These are phyloP conservation scores for Oreochromis grahami DNA, from an alignment of 2,797 vertebrate species.

Conservation along the genomic window DNA sequence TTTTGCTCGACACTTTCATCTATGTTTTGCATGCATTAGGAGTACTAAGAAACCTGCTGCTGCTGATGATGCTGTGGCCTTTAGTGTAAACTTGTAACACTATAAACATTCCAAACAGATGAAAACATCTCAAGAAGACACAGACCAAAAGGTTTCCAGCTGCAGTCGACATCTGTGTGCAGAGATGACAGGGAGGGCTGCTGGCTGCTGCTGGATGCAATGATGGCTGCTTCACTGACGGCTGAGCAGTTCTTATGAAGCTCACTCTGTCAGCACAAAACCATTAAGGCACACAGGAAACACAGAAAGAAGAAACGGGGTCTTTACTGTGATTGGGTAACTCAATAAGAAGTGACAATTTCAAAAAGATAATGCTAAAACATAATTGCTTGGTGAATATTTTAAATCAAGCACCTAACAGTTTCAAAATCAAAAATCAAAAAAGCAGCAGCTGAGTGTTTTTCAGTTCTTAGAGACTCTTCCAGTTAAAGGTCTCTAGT, in stretches of 20 bases:
- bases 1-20: neutral
- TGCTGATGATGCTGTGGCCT: neutral
- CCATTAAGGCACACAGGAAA: neutral
- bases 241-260: conserved; percentile 90
- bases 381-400: neutral
- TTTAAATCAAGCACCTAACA: neutral
- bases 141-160: conserved; percentile 94
- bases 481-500: neutral
- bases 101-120: neutral
- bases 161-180: conserved; percentile 80
- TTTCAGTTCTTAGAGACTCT: neutral
- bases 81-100: neutral
- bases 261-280: conserved; percentile 79
- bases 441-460: neutral
- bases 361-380: neutral
- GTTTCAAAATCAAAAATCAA: neutral
- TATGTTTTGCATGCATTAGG: neutral
- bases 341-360: neutral
- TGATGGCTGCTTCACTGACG: conserved; percentile 29
- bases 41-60: neutral
- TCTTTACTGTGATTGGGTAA: neutral
- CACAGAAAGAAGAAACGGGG: neutral
- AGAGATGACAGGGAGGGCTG: conserved; percentile 21
- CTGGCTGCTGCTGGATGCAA: neutral
- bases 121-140: neutral